These are phyloP conservation scores for Sternarchorhynchus goeldii DNA, from an alignment of 2,797 vertebrate genomes.

Conservation along the genomic window DNA sequence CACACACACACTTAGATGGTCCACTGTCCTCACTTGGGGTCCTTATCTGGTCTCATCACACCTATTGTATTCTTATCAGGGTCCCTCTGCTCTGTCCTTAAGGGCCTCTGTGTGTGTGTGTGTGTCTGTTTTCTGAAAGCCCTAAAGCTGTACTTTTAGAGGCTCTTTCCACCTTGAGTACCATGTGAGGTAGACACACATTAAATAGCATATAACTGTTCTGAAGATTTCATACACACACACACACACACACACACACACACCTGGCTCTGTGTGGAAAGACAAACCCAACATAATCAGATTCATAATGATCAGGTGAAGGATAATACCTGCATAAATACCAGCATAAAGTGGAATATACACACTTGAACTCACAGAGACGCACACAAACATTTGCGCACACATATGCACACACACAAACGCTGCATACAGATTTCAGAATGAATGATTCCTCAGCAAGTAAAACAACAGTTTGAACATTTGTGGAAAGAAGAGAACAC, in stretches of 20 bases:
- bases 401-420: too few species aligned
- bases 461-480: too few species aligned
- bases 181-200: not conserved
- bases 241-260: conserved; percentile 7
- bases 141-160: conserved; percentile 2
- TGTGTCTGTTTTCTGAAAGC: not conserved
- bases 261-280: too few species aligned
- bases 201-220: conserved; percentile 11
- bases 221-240: conserved; percentile 19
- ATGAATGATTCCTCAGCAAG: too few species aligned
- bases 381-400: too few species aligned
- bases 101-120: conserved; percentile 33
- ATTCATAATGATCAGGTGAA: too few species aligned
- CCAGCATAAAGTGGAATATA: too few species aligned
- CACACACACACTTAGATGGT: conserved; percentile 45
- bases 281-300: too few species aligned
- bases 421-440: too few species aligned
- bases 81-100: conserved; percentile 56
- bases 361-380: too few species aligned
- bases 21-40: conserved; percentile 28
- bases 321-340: too few species aligned
- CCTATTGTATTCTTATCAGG: conserved; percentile 61
- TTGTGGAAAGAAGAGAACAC: too few species aligned
- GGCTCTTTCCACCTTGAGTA: not conserved
- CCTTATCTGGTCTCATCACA: conserved; percentile 56